Evolutionary conservation across 2,888 invertebrate species (phyloP).

Genomic region (Spilosoma lubricipeda): DNA sequence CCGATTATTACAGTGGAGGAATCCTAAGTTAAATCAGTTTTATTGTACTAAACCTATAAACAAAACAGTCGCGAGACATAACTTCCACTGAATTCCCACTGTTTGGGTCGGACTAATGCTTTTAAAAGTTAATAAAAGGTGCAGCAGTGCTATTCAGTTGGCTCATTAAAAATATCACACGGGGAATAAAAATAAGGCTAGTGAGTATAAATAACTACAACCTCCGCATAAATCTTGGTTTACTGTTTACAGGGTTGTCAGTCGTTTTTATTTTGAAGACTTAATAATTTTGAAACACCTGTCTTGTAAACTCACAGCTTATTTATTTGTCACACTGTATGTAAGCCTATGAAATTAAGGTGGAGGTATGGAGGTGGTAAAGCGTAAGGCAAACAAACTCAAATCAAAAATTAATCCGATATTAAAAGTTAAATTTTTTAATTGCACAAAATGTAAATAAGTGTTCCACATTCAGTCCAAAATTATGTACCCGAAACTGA

Average conservation of each 20-base stretch:
- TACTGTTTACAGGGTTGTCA: constrained; percentile 74
- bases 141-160: constrained; percentile 77
- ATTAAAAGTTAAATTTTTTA: neutral
- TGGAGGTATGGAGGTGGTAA: neutral
- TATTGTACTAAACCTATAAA: constrained; percentile 53
- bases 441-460: neutral
- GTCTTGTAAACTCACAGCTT: too few relatives aligned
- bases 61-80: constrained; percentile 53
- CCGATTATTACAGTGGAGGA: constrained; percentile 30
- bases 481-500: neutral
- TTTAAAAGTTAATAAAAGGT: constrained; percentile 81
- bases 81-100: constrained; percentile 59
- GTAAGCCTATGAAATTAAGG: too few relatives aligned
- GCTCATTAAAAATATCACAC: constrained; percentile 85
- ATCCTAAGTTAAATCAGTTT: constrained; percentile 48
- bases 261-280: constrained; percentile 39
- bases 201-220: constrained; percentile 80
- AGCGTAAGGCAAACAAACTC: neutral
- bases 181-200: constrained; percentile 82
- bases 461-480: neutral
- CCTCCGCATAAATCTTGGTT: constrained; percentile 82
- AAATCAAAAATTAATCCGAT: neutral
- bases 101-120: constrained; percentile 68
- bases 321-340: neutral
- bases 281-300: too few relatives aligned